Conservation (phyloP, 2,888 invertebrate genomes). For the Ectemnius cavifrons region DNA sequence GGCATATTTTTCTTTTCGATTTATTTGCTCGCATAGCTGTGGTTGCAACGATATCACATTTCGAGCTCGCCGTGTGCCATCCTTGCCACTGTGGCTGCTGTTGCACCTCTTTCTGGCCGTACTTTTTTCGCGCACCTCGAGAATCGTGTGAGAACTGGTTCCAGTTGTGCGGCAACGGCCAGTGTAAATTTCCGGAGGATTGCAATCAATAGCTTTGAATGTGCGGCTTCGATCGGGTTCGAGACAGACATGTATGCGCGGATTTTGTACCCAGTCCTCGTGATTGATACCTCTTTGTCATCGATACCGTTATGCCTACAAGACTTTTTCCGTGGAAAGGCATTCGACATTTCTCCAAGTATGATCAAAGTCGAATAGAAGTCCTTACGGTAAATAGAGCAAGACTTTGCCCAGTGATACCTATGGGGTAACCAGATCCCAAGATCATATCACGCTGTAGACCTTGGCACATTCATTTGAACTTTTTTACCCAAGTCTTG, state of each 20-base stretch:
- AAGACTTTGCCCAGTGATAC: background rate
- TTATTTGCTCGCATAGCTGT: slow-evolving; percentile 44
- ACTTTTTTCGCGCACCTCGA: slow-evolving; percentile 27
- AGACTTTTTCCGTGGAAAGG: slow-evolving; percentile 23
- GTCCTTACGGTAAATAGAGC: background rate
- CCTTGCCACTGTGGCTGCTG: slow-evolving; percentile 5
- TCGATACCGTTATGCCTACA: slow-evolving; percentile 52
- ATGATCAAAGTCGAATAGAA: too few species aligned
- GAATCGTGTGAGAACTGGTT: slow-evolving; percentile 61
- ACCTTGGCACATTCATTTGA: background rate
- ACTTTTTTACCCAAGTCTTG: too few species aligned
- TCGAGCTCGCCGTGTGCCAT: slow-evolving; percentile 26
- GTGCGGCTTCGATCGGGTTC: slow-evolving; percentile 37
- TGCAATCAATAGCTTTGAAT: slow-evolving; percentile 70
- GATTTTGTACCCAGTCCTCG: slow-evolving; percentile 38
- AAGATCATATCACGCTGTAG: background rate
- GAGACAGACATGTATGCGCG: slow-evolving; percentile 27
- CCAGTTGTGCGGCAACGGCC: slow-evolving; percentile 11
- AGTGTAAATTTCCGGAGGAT: slow-evolving; percentile 61
- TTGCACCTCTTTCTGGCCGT: slow-evolving; percentile 10
- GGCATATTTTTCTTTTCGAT: slow-evolving; percentile 51
- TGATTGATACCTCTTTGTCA: slow-evolving; percentile 61
- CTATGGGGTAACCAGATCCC: background rate
- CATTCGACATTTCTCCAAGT: background rate
- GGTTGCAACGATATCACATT: slow-evolving; percentile 41